Conservation (phyloP, 2,888 invertebrate species). For the Leuctra nigra region DNA sequence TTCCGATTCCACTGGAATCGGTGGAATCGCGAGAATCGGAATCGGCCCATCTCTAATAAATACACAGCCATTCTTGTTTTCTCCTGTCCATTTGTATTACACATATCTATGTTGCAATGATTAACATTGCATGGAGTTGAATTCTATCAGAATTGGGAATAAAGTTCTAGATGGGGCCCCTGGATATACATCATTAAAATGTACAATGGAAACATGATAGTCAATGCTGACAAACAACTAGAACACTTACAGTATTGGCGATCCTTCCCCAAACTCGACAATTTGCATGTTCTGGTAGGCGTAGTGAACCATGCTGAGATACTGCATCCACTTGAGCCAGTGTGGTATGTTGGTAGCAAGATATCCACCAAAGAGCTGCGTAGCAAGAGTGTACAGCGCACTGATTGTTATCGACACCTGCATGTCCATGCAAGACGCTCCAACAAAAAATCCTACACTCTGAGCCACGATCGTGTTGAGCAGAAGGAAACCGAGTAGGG, state of each 20-base stretch:
- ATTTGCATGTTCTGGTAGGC: slow-evolving; percentile 77
- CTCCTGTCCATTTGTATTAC: slow-evolving; percentile 22
- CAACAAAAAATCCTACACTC: slow-evolving; percentile 73
- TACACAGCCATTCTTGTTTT: slow-evolving; percentile 27
- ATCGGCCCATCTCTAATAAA: slow-evolving; percentile 23
- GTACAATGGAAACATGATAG: slow-evolving; percentile 35
- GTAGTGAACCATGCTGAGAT: slow-evolving; percentile 70
- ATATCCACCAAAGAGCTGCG: slow-evolving; percentile 70
- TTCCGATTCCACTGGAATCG: too few relatives aligned
- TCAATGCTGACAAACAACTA: too few relatives aligned
- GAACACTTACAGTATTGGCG: slow-evolving; percentile 61
- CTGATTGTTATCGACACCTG: slow-evolving; percentile 71
- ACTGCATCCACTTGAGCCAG: slow-evolving; percentile 67
- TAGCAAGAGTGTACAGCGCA: slow-evolving; percentile 67
- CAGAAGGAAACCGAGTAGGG: slow-evolving; percentile 59
- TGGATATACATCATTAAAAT: neutral
- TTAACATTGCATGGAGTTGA: too few relatives aligned
- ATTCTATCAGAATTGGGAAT: too few relatives aligned
- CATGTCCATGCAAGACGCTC: slow-evolving; percentile 69
- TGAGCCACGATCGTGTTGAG: slow-evolving; percentile 66
- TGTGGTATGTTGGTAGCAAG: slow-evolving; percentile 65
- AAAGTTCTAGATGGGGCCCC: neutral
- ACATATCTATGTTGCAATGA: too few relatives aligned
- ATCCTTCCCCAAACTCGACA: slow-evolving; percentile 64
- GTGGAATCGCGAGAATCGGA: too few relatives aligned